Base-by-base conservation (phyloP, 1,140 invertebrate species). In the Scaptomyza montana region DNA sequence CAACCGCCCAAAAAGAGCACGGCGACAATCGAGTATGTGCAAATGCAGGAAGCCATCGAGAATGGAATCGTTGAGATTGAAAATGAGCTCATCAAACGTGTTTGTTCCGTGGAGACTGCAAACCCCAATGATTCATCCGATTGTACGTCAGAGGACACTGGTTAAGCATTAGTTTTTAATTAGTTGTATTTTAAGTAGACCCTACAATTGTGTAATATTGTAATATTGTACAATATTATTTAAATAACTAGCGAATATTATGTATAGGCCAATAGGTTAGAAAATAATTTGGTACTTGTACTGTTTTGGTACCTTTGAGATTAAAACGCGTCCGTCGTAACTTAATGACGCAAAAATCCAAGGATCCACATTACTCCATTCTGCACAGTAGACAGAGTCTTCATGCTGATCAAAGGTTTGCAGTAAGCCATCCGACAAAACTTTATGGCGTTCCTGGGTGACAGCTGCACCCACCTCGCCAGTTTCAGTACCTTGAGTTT, bases 301-400 rank as follows among this genome's bases (percentile, higher is more conserved):
- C 77, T 96, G 96, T 75, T 96, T 94, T 21, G 98, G 98, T 4
- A 99, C 98, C 92, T 96, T 94, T 55, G 98, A 98, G 55, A 99
- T 95, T 43, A 99, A 95, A 36, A 99, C 94, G 68, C 98, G 93
- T 3, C 98, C 98, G 93, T 99, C 98, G 93, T 98, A 99, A 92
- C 97, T 98, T 0, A 99, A 93, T 0, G 98, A 99, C 30, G 98
- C 98, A 94, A 99, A 99, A 45, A 98, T 96, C 98, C 98, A 99
- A 13, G 98, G 98, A 93, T 99, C 98, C 43, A 97, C 97, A 43
- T 96, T 95, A 63, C 98, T 98, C 98, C 98, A 99, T 92, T 98
- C 98, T 1, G 96, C 97, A 87, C 96, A 97, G 93, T 99, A 99
- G 13, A 99, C 98, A 56, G 97, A 98, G 92, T 99, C 98, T 93